phyloP scores from a whole-genome alignment of 2,113 vertebrate genomes.

The Tupaia chinensis region DNA sequence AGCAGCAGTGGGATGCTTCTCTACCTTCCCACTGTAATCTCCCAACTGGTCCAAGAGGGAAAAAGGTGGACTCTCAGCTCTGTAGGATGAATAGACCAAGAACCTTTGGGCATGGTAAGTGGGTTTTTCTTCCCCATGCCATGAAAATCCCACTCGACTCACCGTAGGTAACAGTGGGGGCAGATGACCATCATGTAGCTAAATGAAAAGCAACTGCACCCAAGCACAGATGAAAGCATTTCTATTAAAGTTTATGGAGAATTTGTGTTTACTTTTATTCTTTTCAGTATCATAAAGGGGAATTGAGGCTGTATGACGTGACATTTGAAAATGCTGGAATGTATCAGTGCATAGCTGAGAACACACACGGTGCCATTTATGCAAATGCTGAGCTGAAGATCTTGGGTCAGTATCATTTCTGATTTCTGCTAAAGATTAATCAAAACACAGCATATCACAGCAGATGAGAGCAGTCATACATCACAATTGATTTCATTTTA shows the following conservation, averaged over 20 bases:
- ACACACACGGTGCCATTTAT: constrained; percentile 92
- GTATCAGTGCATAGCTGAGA: constrained; percentile 99
- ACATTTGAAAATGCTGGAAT: constrained; percentile 94
- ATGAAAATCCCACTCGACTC: neutral
- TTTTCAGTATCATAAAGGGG: constrained; percentile 90
- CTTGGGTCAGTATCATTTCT: constrained; percentile 91
- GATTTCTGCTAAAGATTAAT: constrained; percentile 44
- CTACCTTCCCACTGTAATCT: constrained; percentile 46
- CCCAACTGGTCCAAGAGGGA: constrained; percentile 56
- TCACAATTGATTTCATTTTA: constrained; percentile 30
- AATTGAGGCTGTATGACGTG: constrained; percentile 91
- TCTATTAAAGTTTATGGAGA: neutral
- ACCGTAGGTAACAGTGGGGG: neutral
- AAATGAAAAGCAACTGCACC: neutral
- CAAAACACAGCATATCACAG: neutral
- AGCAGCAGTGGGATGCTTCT: constrained; percentile 33
- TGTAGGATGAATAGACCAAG: constrained; percentile 59
- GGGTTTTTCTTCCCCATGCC: constrained; percentile 43
- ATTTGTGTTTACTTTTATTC: constrained; percentile 71
- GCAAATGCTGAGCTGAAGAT: constrained; percentile 96
- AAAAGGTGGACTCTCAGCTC: constrained; percentile 56
- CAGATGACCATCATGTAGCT: neutral
- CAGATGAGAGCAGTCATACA: neutral
- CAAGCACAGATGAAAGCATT: neutral
- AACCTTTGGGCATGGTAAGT: constrained; percentile 60